Base-by-base conservation (phyloP, 2,113 vertebrate genomes). In the Myanophis thanlyinensis region DNA sequence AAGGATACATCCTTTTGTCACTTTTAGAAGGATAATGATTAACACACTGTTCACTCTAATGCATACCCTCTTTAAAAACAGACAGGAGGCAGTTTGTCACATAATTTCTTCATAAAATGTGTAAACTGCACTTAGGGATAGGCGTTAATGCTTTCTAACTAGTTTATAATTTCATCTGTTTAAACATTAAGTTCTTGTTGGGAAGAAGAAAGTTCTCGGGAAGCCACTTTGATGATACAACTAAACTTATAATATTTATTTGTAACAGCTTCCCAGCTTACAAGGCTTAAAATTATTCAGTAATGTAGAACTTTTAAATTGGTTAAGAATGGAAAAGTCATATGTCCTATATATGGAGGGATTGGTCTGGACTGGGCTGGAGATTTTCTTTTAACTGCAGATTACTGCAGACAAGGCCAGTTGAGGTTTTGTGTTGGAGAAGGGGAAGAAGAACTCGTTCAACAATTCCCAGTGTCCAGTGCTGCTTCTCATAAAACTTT, bases 41-140 rank as follows among this genome's bases (percentile, higher is more conserved):
- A 96, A 96, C 96, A 92, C 89, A 56, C 94, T 92, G 95, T 93
- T 93, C 93, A 93, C 91, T 62, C 94, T 95, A 96, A 97, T 52
- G 93, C 67, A 23, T 89, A 30, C 1, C 80, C 59, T 25, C 91
- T 93, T 89, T 85, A 35, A 51, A 90, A 93, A 67, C 3, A 44
- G 44, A 13, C 44, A 56, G 9, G 59, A 94, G 35, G 92, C 89
- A 3, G 4, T 92, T 95, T 89, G 92, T 67, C 91, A 35, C 44
- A 54, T 87, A 3, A 8, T 56, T 91, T 89, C 92, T 48, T 93
- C 56, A 89, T 80, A 86, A 95, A 91, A 62, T 9, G 87, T 40
- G 92, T 90, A 40, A 94, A 54, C 89, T 73, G 0, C 27, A 89
- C 92, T 8, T 93, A 94, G 93, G 94, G 93, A 94, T 67, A 91